Conservation (phyloP, 2,113 vertebrate species). For the Mustela nigripes region DNA sequence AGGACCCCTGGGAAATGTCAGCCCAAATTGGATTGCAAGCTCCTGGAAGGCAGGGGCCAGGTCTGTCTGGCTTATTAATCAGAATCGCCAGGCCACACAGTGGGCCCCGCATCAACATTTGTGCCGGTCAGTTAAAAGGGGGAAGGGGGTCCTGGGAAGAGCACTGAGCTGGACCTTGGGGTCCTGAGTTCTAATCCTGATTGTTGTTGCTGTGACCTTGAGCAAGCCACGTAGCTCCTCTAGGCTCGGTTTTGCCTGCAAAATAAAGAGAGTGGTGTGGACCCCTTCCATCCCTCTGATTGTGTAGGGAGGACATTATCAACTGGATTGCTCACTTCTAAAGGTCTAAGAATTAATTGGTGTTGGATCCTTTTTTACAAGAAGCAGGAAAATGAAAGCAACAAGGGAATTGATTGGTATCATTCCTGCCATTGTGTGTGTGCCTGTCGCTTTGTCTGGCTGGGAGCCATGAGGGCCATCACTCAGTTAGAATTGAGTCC, state of each 20-base stretch:
- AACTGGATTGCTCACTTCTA: neutral
- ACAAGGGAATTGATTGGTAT: neutral
- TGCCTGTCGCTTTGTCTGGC: neutral
- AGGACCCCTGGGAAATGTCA: neutral
- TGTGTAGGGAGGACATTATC: neutral
- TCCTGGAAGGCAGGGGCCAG: neutral
- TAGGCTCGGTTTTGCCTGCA: neutral
- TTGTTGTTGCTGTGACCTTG: neutral
- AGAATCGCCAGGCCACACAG: neutral
- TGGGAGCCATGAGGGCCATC: neutral
- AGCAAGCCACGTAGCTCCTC: neutral
- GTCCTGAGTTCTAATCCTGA: neutral
- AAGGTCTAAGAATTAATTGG: neutral
- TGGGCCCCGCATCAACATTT: neutral
- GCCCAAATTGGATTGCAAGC: neutral
- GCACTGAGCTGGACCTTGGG: neutral
- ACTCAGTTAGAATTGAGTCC: neutral
- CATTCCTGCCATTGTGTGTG: neutral
- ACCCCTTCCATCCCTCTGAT: neutral
- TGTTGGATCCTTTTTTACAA: neutral
- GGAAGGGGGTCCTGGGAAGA: neutral
- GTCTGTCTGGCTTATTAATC: neutral
- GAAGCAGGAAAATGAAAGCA: neutral
- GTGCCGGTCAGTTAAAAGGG: neutral
- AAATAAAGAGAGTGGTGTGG: neutral